Evolutionary conservation across 2,113 vertebrate species (phyloP).

Genomic region (Tragulus kanchil): DNA sequence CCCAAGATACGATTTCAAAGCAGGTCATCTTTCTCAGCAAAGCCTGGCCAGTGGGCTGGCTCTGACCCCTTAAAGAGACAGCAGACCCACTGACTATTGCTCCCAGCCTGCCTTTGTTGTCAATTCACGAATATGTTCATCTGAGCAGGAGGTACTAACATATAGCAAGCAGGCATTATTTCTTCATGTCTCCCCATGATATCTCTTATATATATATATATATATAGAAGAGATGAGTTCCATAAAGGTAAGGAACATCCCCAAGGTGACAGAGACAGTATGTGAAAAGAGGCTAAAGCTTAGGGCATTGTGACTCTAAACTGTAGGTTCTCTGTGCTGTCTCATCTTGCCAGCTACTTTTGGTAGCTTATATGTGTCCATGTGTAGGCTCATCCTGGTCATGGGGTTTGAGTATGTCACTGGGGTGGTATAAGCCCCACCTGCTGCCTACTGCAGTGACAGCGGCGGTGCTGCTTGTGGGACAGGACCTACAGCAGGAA

Average conservation of each 20-base stretch:
- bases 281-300: not conserved
- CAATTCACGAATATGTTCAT: not conserved
- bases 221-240: not conserved
- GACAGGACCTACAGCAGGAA: not conserved
- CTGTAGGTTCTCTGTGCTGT: not conserved
- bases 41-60: conserved; percentile 79
- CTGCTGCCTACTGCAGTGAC: not conserved
- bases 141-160: not conserved
- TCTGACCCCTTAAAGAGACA: conserved; percentile 83
- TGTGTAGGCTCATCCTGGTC: not conserved
- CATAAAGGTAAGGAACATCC: conserved; percentile 31
- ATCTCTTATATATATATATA: too few relatives aligned
- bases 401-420: not conserved
- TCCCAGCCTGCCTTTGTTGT: not conserved
- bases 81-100: not conserved
- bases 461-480: not conserved
- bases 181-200: not conserved
- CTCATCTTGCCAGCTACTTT: not conserved
- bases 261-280: not conserved
- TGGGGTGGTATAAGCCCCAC: not conserved
- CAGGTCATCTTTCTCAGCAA: conserved; percentile 88
- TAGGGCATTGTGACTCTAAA: not conserved
- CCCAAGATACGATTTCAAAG: conserved; percentile 85
- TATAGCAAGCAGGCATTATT: not conserved
- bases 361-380: not conserved